Evolutionary conservation across 2,113 vertebrate genomes (phyloP), one percentile per base, ranked within the genome.

Genomic region (human (Homo sapiens)): DNA sequence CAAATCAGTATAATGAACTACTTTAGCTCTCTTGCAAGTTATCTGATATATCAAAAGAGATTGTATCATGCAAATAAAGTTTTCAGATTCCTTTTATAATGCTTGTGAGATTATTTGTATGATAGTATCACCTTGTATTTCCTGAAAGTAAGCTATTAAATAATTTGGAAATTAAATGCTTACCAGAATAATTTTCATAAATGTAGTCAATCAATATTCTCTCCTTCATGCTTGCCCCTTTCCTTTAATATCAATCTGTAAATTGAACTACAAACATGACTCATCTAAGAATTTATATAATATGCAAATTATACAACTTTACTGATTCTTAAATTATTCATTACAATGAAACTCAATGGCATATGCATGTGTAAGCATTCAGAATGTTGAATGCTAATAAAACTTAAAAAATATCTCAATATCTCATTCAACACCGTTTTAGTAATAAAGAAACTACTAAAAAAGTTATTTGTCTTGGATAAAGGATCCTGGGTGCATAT

Each of bases 91-190:
- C 2, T 38, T 79, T 43, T n/a, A 88, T 18, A 95, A 20, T 66
- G 9, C 27, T 48, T 68, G 1, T n/a, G 13, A 40, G 12, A 70
- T 12, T 85, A 55, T 70, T 68, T 89, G 57, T 30, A 30, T 73
- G 27, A 40, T 32, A 32, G 0, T 3, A 75, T 40, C 13, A 87
- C 12, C 22, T 68, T 89, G 55, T 59, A 3, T 78, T 92, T 79
- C 32, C 50, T 64, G n/a, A 90, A 97, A 84, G 40, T 43, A 73
- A 75, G 18, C n/a, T 61, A 73, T 93, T 93, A 92, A 64, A 17
- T 83, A 64, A 88, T 93, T 90, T 88, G 16, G n/a, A 95, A 89
- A 90, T 66, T 50, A 93, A 89, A 43, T 89, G 35, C 35, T 90
- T 83, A 76, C 68, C 38, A 88, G 40, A 72, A 93, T 78, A 93